Conservation (phyloP, 37 sponge, comb jelly and placozoan genomes). For the Lycopodina hypogea region DNA sequence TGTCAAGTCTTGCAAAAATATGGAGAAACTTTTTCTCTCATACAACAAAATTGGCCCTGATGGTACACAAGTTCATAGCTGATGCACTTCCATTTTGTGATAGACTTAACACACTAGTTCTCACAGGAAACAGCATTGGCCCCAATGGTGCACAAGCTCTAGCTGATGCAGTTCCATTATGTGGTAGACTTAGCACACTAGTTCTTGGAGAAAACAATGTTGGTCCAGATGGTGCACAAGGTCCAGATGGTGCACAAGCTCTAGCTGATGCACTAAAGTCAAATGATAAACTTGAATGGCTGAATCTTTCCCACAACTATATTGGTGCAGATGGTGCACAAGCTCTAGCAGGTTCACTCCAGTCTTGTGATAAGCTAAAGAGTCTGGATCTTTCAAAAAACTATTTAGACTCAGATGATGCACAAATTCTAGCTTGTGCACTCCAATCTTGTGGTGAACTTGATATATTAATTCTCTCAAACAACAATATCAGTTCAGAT, state of each 20-base stretch:
- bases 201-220: background rate
- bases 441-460: background rate
- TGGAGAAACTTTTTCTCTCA: background rate
- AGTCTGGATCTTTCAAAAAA: background rate
- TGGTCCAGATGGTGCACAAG: too few relatives aligned
- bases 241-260: background rate
- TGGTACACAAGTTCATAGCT: too few relatives aligned
- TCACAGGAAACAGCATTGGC: background rate
- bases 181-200: background rate
- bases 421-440: background rate
- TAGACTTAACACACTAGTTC: background rate
- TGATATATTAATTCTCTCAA: background rate
- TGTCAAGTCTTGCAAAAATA: background rate
- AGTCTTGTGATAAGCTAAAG: background rate
- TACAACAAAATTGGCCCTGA: background rate
- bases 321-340: background rate
- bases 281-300: background rate
- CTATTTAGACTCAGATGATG: too few relatives aligned
- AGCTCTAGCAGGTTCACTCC: background rate
- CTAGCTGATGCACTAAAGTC: background rate
- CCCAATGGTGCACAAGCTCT: background rate
- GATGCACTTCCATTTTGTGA: background rate
- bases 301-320: background rate
- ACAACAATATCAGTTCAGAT: background rate
- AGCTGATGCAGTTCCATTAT: background rate